Evolutionary conservation across 2,797 vertebrate species (phyloP).

Genomic region (Lemur catta): DNA sequence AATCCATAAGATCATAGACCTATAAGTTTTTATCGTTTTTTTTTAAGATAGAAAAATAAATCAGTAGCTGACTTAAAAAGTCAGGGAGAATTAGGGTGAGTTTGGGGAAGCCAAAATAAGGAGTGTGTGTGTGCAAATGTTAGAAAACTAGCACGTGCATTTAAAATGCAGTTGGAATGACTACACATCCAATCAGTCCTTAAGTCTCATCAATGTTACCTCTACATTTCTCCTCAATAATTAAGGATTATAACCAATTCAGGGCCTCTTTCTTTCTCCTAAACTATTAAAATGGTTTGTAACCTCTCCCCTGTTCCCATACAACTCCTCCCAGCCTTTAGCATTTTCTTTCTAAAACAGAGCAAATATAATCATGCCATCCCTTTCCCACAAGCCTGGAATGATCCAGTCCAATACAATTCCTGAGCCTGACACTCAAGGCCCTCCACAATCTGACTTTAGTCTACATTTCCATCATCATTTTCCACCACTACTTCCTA

Average conservation of each 20-base stretch:
- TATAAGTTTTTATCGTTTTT: background rate
- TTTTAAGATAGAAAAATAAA: slow-evolving; percentile 35
- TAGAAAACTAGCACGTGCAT: background rate
- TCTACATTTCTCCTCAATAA: background rate
- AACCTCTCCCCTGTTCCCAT: background rate
- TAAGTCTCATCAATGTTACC: background rate
- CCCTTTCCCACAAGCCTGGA: background rate
- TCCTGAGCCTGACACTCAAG: background rate
- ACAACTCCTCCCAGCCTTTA: background rate
- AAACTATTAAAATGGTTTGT: background rate
- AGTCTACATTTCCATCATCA: background rate
- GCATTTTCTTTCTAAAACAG: slow-evolving; percentile 9
- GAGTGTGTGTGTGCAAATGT: background rate
- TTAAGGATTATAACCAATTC: background rate
- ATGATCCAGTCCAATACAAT: background rate
- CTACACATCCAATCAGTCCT: background rate
- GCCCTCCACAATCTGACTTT: background rate
- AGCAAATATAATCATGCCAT: background rate
- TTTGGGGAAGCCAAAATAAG: background rate
- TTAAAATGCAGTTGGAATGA: background rate
- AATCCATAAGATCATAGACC: slow-evolving; percentile 42
- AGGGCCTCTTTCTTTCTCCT: background rate
- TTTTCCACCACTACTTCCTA: background rate
- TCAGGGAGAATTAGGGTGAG: background rate
- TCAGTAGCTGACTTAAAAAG: background rate